Base-by-base conservation (phyloP, 2,113 vertebrate genomes). In the Coreoperca whiteheadi region DNA sequence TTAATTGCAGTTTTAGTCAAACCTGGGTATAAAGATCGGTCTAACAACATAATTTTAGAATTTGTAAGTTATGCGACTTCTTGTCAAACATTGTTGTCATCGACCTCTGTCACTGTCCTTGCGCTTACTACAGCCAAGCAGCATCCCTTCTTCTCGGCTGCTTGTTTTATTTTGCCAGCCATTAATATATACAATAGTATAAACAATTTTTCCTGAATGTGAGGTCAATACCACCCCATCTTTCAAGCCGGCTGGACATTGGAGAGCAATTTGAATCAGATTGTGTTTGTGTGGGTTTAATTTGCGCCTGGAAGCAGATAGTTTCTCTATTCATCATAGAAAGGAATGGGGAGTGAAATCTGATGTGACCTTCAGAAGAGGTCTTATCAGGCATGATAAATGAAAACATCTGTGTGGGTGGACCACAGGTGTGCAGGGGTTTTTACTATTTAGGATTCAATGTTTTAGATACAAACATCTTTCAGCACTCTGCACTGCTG, bases 141-240 rank as follows among this genome's bases (percentile, higher is more conserved):
- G 56, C 28, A 34, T 34, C 41, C 20, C 18, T 48, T 20, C 7
- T 8, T 60, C 39, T 74, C 28, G 9, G 20, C 20, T 60, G 11
- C 56, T 48, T 74, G 25, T 34, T 60, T 60, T 16, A 60, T 46
- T 74, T 59, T 15, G 25, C 56, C 12, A 34, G 32, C 56, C 20
- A 57, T 48, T 48, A 34, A 23, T 10, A 74, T 6, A 46, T 32
- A 48, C n/a, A 23, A 34, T 7, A 10, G 46, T 59, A 43, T 9
- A 74, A 48, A 48, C 54, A 74, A 74, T 64, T 28, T 50, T 60
- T 39, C 23, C 30, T 51, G 60, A 53, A 53, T 21, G 23, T 11
- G 32, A 25, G 43, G 30, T 74, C 41, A 34, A 34, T 61, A 23
- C 41, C 8, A 20, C 4, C 14, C 21, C 6, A 21, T 66, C 48